Base-by-base conservation (phyloP, 2,113 vertebrate species). In the Cavia aperea region DNA sequence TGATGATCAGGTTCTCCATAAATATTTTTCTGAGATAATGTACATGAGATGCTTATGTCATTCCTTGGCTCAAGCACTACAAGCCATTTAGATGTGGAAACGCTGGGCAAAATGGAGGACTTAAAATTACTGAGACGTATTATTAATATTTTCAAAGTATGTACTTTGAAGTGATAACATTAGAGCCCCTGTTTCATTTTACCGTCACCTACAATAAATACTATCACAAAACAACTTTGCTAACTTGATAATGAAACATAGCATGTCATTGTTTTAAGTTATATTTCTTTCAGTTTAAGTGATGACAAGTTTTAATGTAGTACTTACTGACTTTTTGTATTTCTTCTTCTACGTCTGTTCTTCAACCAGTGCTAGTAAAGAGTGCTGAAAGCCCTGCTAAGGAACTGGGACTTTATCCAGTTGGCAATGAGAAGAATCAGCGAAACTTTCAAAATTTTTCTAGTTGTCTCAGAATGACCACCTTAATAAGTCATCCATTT, bases 321-420 rank as follows among this genome's bases (percentile, higher is more conserved):
- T 70, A 39, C 62, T 90, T 58, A 60, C 26, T 72, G 24, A 77
- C 21, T 24, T 86, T 94, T 93, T 90, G 2, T 4, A 46, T 86
- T 94, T 92, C 29, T 33, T 89, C 46, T 68, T 93, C 24, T 68
- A 15, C 89, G 93, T 5, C 6, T 73, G 7, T 92, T 63, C 65
- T 93, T 84, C 87, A 36, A 68, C 14, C 46, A 75, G 49, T 88
- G 66, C 72, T 83, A 89, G 19, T 54, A 54, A 93, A 81, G 18
- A 29, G 90, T 81, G 93, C 85, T 77, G 75, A 89, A 92, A 92
- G 46, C 16, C 36, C 54, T 79, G 4, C 5, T 39, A 58, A 51
- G 78, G 46, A 83, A 94, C 75, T 62, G 54, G 58, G 39, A 43
- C n/a, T 92, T 95, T 56, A 88, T 93, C 79, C 85, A 96, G 8